Evolutionary conservation across 2,113 vertebrate species (phyloP).

Genomic region (Chaetura pelagica): DNA sequence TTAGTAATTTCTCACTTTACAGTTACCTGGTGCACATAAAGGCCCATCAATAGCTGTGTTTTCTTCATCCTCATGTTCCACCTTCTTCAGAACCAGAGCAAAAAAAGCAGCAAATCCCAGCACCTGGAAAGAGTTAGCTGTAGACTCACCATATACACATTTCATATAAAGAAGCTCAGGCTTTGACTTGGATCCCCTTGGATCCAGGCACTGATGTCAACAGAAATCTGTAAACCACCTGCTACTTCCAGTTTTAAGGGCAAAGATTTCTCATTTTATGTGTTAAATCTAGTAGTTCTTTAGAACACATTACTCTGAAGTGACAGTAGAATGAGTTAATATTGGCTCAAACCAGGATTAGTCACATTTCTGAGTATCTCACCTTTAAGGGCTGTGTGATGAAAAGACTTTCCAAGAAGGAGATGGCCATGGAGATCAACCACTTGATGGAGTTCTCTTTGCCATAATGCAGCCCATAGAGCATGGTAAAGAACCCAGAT

Average conservation of each 20-base stretch:
- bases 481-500: constrained; percentile 92
- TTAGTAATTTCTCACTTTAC: not conserved
- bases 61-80: constrained; percentile 88
- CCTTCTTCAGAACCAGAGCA: constrained; percentile 89
- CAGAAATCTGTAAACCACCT: not conserved
- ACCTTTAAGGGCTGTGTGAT: constrained; percentile 96
- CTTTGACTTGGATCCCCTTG: not conserved
- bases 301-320: not conserved
- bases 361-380: constrained; percentile 5
- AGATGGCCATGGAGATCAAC: constrained; percentile 92
- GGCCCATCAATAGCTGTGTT: constrained; percentile 9
- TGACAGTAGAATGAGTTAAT: not conserved
- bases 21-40: constrained; percentile 72
- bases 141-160: not conserved
- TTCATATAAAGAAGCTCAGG: not conserved
- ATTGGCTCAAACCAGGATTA: no score
- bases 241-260: not conserved
- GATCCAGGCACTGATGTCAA: not conserved
- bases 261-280: not conserved
- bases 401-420: constrained; percentile 93
- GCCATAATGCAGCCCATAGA: constrained; percentile 91
- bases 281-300: not conserved
- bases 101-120: constrained; percentile 96
- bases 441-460: constrained; percentile 90
- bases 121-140: constrained; percentile 78